These are phyloP conservation scores for Ctenopoma multispine DNA, from an alignment of 2,797 vertebrate species.

Conservation along the genomic window DNA sequence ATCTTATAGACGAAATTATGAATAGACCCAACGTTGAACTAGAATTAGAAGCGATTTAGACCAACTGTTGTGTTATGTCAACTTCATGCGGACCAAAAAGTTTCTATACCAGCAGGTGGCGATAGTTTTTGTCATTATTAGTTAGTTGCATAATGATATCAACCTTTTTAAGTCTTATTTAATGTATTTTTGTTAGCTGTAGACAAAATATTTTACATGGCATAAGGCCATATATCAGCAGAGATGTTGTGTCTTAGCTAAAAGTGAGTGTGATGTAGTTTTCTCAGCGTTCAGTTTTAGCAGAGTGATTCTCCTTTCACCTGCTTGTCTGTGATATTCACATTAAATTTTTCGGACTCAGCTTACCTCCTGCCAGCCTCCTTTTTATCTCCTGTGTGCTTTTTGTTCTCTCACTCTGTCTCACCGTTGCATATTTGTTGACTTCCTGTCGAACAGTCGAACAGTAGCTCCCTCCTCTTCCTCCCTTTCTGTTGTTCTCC, in stretches of 20 bases:
- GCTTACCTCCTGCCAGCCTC: constrained; percentile 8
- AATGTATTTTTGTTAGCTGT: too few species aligned
- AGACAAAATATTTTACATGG: not conserved
- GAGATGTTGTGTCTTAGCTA: not conserved
- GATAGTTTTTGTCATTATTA: too few species aligned
- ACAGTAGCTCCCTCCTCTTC: constrained; percentile 48
- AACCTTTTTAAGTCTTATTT: too few species aligned
- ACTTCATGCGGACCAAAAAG: too few species aligned
- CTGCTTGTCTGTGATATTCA: not conserved
- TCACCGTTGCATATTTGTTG: constrained; percentile 50
- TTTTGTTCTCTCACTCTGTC: constrained; percentile 28
- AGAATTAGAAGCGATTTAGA: too few species aligned
- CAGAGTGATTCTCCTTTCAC: not conserved
- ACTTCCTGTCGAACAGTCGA: constrained; percentile 61
- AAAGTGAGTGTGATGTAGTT: not conserved
- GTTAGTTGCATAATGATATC: too few species aligned
- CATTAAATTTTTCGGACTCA: not conserved
- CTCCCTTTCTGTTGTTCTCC: constrained; percentile 55
- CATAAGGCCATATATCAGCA: not conserved
- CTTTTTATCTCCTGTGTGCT: not conserved
- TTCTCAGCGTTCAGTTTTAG: not conserved
- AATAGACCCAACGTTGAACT: too few species aligned
- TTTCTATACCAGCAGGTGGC: too few species aligned
- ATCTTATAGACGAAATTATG: too few species aligned
- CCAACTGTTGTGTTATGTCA: too few species aligned